phyloP scores from a whole-genome alignment of 1,140 invertebrate genomes.

The Battus philenor region DNA sequence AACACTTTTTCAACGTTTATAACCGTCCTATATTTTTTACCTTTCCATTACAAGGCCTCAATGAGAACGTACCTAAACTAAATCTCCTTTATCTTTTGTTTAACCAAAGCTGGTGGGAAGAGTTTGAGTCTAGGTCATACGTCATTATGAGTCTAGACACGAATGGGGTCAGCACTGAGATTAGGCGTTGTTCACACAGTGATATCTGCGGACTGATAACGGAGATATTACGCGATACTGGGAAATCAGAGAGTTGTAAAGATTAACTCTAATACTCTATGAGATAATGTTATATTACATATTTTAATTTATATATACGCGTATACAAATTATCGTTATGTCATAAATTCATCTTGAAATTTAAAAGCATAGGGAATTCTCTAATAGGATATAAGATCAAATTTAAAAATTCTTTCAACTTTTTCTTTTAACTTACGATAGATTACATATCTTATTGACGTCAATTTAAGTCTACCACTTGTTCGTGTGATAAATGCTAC shows the following conservation, averaged over 20 bases:
- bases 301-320: too few species aligned
- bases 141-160: conserved; percentile 61
- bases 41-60: conserved; percentile 28
- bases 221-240: conserved; percentile 42
- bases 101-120: conserved; percentile 39
- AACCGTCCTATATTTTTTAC: too few species aligned
- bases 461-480: too few species aligned
- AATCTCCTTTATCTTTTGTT: conserved; percentile 62
- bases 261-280: conserved; percentile 26
- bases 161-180: conserved; percentile 55
- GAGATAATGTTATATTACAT: conserved; percentile 9
- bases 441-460: too few species aligned
- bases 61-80: conserved; percentile 30
- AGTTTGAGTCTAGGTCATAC: conserved; percentile 57
- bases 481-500: too few species aligned
- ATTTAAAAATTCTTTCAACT: too few species aligned
- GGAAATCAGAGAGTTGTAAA: conserved; percentile 57
- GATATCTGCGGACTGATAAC: conserved; percentile 49
- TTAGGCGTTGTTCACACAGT: conserved; percentile 50
- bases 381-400: too few species aligned
- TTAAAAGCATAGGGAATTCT: too few species aligned
- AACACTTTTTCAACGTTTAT: too few species aligned
- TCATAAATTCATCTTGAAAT: too few species aligned
- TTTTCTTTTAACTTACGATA: too few species aligned
- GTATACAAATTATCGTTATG: too few species aligned